These are phyloP conservation scores for Eidolon helvum DNA, from an alignment of 2,113 vertebrate genomes.

Conservation along the genomic window DNA sequence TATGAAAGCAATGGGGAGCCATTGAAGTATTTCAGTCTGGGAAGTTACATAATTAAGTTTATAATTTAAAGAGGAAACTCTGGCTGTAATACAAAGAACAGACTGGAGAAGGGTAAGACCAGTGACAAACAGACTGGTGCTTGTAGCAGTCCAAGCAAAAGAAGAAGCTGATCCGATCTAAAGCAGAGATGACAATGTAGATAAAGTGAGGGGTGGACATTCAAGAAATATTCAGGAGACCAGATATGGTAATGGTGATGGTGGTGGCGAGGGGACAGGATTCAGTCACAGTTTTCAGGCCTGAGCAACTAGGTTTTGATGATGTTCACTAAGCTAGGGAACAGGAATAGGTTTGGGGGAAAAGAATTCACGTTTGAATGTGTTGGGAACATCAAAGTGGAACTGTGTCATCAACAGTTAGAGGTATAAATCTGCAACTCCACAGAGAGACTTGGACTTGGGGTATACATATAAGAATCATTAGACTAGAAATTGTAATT, in stretches of 20 bases:
- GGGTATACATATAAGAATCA: not conserved
- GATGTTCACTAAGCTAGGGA: not conserved
- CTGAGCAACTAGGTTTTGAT: not conserved
- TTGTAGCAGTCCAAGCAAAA: not conserved
- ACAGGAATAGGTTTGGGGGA: not conserved
- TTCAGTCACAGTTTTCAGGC: not conserved
- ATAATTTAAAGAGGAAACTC: slow-evolving; percentile 10
- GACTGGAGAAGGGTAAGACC: not conserved
- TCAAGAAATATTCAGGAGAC: not conserved
- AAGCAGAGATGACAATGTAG: not conserved
- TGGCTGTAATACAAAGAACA: not conserved
- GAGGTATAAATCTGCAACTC: not conserved
- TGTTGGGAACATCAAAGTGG: not conserved
- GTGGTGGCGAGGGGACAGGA: not conserved
- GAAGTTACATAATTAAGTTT: slow-evolving; percentile 1
- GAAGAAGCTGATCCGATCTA: not conserved
- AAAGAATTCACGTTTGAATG: slow-evolving; percentile 23
- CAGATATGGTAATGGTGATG: not conserved
- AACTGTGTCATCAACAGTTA: not conserved
- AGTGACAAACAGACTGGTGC: not conserved
- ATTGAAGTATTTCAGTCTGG: not conserved
- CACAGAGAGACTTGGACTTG: not conserved
- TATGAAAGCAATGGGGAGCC: not conserved
- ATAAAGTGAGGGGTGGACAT: not conserved
- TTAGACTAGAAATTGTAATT: not conserved